These are phyloP conservation scores for Charaxes varanes DNA, from an alignment of 1,140 invertebrate species.

Conservation along the genomic window DNA sequence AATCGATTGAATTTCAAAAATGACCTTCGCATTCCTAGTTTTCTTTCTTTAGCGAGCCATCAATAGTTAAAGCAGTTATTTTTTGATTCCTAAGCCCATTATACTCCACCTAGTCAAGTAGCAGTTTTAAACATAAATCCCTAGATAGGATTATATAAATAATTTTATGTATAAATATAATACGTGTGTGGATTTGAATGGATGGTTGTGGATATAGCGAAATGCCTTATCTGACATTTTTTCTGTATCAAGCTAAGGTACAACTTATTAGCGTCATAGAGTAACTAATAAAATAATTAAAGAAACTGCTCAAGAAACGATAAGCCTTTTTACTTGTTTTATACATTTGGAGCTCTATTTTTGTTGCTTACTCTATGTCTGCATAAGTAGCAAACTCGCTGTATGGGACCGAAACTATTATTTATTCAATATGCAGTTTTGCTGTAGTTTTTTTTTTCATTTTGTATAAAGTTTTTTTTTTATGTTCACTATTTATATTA, in stretches of 20 bases:
- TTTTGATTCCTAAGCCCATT: slow-evolving; percentile 23
- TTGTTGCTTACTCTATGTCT: slow-evolving; percentile 4
- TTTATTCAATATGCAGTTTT: slow-evolving; percentile 29
- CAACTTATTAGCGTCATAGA: slow-evolving; percentile 1
- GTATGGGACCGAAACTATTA: slow-evolving; percentile 43
- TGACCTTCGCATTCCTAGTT: background rate
- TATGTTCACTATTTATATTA: slow-evolving; percentile 64
- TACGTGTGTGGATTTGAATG: slow-evolving; percentile 42
- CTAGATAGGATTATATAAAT: slow-evolving; percentile 55
- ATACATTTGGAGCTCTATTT: background rate
- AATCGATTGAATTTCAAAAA: too few species aligned
- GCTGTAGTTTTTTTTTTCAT: slow-evolving; percentile 38
- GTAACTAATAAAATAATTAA: slow-evolving; percentile 1
- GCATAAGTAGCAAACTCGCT: slow-evolving; percentile 18
- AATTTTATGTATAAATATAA: slow-evolving; percentile 49
- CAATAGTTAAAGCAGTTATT: background rate
- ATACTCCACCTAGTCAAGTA: slow-evolving; percentile 62
- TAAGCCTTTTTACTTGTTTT: background rate
- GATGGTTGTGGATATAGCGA: slow-evolving; percentile 47
- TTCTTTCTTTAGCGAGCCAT: background rate
- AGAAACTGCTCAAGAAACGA: background rate
- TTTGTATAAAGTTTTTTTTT: slow-evolving; percentile 63
- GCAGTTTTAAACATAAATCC: slow-evolving; percentile 55
- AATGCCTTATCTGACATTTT: slow-evolving; percentile 19
- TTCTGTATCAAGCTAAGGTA: slow-evolving; percentile 3